phyloP scores from a whole-genome alignment of 2,888 invertebrate species.

The Cacoxenus indagator region DNA sequence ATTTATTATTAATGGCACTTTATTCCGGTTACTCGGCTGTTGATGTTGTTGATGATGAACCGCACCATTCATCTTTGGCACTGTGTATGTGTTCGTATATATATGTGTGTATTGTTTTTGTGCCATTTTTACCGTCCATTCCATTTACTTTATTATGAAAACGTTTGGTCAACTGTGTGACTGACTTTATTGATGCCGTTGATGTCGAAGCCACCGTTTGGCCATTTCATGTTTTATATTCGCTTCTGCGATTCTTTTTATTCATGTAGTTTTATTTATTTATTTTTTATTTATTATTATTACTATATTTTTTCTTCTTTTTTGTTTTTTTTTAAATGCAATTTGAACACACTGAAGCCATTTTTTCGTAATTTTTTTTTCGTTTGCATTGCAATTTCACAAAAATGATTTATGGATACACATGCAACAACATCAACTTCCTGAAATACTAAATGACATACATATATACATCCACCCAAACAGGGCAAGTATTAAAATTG shows the following conservation, averaged over 20 bases:
- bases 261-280: not conserved
- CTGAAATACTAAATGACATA: conserved; percentile 46
- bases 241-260: not conserved
- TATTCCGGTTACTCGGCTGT: conserved; percentile 52
- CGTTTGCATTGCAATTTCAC: conserved; percentile 52
- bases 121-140: conserved; percentile 25
- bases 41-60: not conserved
- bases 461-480: conserved; percentile 1
- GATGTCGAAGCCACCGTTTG: not conserved
- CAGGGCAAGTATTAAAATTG: conserved; percentile 21
- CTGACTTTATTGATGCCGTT: conserved; percentile 36
- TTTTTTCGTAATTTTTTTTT: conserved; percentile 38
- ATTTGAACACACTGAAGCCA: conserved; percentile 9
- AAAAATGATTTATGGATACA: conserved; percentile 68
- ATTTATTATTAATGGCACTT: conserved; percentile 64
- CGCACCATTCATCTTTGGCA: no score
- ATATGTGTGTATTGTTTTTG: conserved; percentile 20
- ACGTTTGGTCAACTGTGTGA: not conserved
- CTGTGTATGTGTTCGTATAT: no score
- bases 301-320: conserved; percentile 4
- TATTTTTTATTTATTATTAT: not conserved
- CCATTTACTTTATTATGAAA: conserved; percentile 30
- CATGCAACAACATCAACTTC: conserved; percentile 67
- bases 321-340: conserved; percentile 16
- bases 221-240: not conserved